Percentiles rank a stretch among this genome's conserved stretches.
Conservation (phyloP, 92 coral and sea anemone genomes). For the Bergia puertoricense region DNA sequence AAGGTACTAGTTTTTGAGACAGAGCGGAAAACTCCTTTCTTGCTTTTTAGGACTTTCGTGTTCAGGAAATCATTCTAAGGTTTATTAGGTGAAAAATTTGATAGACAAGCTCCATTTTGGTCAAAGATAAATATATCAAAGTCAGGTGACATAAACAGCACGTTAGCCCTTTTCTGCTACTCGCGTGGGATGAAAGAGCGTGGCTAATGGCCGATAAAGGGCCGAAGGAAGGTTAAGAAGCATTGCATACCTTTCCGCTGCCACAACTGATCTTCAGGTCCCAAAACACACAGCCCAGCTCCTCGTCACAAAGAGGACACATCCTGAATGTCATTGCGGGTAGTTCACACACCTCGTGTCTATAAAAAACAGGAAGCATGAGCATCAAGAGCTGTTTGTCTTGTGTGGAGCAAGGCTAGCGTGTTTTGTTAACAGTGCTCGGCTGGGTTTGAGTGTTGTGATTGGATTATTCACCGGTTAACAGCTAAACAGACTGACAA, state of each 20-base stretch:
- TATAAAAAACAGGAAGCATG: constrained; percentile 9
- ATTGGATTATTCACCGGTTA: too few species aligned
- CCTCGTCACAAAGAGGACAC: constrained; percentile 87
- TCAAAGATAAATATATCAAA: too few species aligned
- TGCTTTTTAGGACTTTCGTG: too few species aligned
- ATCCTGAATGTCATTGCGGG: constrained; percentile 75
- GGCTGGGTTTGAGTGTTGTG: too few species aligned
- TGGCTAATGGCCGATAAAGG: background rate
- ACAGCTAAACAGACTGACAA: background rate
- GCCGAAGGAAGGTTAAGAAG: background rate
- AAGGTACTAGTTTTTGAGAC: too few species aligned
- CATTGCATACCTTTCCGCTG: constrained; percentile 70
- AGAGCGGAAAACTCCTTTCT: too few species aligned
- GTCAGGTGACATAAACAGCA: too few species aligned
- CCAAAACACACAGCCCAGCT: constrained; percentile 79
- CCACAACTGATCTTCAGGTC: constrained; percentile 77
- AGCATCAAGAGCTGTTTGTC: background rate
- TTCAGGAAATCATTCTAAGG: too few species aligned
- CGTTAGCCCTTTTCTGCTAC: background rate
- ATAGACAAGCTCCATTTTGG: too few species aligned
- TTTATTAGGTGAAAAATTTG: too few species aligned
- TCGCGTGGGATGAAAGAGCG: background rate
- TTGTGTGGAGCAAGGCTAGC: background rate
- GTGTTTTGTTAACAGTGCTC: too few species aligned
- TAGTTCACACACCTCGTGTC: constrained; percentile 70